Percentiles rank a stretch among this genome's conserved stretches.
Conservation (phyloP, 2,113 vertebrate species). For the Strigops habroptila region DNA sequence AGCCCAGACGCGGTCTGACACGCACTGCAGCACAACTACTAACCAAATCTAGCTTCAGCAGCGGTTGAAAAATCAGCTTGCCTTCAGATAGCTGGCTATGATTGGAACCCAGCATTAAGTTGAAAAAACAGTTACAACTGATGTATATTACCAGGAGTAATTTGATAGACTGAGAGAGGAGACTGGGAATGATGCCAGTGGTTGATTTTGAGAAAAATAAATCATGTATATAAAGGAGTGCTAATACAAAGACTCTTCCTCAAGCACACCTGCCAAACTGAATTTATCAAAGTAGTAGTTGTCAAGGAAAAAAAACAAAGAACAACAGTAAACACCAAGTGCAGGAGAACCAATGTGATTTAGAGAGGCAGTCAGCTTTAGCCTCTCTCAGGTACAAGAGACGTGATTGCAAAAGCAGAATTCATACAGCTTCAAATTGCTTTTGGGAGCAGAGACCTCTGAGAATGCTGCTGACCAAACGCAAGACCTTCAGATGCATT, state of each 20-base stretch:
- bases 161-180: neutral
- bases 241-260: slow-evolving; percentile 6
- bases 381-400: neutral
- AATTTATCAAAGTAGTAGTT: slow-evolving; percentile 36
- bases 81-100: neutral
- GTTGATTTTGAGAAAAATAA: neutral
- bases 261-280: neutral
- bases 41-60: neutral
- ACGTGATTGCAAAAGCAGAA: neutral
- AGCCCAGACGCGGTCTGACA: neutral
- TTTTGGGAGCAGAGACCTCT: neutral
- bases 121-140: neutral
- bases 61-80: neutral
- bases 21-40: neutral
- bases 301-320: neutral
- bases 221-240: neutral
- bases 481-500: neutral
- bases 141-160: neutral
- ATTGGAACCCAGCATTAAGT: neutral
- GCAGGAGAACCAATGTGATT: neutral
- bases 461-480: neutral
- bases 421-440: neutral
- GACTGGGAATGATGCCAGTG: neutral
- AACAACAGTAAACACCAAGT: neutral
- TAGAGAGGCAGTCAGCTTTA: slow-evolving; percentile 7